phyloP scores from a whole-genome alignment of 2,888 invertebrate species.

The Cataglyphis altisquamis region DNA sequence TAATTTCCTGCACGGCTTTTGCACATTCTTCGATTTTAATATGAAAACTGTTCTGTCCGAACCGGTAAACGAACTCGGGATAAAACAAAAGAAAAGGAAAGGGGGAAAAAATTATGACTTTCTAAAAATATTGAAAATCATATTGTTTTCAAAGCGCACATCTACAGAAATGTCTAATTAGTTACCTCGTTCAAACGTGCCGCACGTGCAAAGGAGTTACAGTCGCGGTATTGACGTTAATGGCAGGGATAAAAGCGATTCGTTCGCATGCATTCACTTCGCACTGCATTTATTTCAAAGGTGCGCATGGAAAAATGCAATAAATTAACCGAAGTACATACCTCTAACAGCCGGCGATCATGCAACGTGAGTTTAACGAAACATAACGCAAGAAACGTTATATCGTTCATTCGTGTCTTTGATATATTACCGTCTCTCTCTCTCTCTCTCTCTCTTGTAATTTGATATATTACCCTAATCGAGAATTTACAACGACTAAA shows the following conservation, averaged over 20 bases:
- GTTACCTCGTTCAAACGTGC: neutral
- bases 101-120: neutral
- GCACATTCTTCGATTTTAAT: conserved; percentile 12
- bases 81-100: neutral
- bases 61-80: neutral
- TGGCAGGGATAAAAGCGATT: conserved; percentile 22
- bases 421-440: conserved; percentile 15
- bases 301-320: conserved; percentile 64
- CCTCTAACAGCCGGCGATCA: conserved; percentile 59
- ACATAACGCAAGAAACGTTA: conserved; percentile 19
- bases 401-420: conserved; percentile 37
- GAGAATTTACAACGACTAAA: conserved; percentile 2
- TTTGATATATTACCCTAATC: conserved; percentile 1
- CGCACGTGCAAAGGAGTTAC: neutral
- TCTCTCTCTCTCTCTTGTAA: neutral
- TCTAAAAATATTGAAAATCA: conserved; percentile 17
- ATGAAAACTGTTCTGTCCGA: neutral
- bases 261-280: conserved; percentile 53
- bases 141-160: neutral
- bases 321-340: conserved; percentile 65
- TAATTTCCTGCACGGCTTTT: conserved; percentile 31
- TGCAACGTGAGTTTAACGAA: conserved; percentile 53
- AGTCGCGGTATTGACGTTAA: neutral
- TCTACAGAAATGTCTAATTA: neutral
- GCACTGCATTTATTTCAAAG: conserved; percentile 47